Conservation (phyloP, 2,888 invertebrate genomes). For the Spodoptera picta region DNA sequence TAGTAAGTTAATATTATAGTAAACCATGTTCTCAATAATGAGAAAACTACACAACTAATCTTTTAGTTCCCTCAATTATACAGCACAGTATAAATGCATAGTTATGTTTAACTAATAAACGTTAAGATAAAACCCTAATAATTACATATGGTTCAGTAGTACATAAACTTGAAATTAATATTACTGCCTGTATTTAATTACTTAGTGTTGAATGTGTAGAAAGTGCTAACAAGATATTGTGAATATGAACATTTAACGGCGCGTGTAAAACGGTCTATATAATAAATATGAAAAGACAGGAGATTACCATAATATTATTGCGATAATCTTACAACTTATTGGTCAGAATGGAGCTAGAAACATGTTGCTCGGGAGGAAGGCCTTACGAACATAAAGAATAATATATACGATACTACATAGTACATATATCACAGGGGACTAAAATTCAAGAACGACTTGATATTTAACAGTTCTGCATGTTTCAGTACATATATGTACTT, state of each 20-base stretch:
- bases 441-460: no score
- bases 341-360: constrained; percentile 1
- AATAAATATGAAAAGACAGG: constrained; percentile 16
- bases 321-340: constrained; percentile 21
- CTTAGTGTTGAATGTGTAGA: constrained; percentile 8
- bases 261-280: constrained; percentile 11
- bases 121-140: constrained; percentile 34
- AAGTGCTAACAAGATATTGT: constrained; percentile 32
- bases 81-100: no score
- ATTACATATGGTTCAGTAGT: constrained; percentile 20
- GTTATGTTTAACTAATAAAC: constrained; percentile 11
- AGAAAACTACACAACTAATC: no score
- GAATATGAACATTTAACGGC: constrained; percentile 12
- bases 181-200: constrained; percentile 28
- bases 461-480: no score
- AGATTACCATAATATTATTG: constrained; percentile 39
- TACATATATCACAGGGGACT: not conserved
- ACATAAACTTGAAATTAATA: constrained; percentile 10
- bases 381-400: not conserved
- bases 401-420: not conserved
- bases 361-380: constrained; percentile 5
- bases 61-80: no score
- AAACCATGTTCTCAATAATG: no score
- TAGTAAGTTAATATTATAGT: no score
- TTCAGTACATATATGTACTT: no score